These are phyloP conservation scores for Drosophila neonasuta DNA, from an alignment of 2,888 invertebrate species.

Conservation along the genomic window DNA sequence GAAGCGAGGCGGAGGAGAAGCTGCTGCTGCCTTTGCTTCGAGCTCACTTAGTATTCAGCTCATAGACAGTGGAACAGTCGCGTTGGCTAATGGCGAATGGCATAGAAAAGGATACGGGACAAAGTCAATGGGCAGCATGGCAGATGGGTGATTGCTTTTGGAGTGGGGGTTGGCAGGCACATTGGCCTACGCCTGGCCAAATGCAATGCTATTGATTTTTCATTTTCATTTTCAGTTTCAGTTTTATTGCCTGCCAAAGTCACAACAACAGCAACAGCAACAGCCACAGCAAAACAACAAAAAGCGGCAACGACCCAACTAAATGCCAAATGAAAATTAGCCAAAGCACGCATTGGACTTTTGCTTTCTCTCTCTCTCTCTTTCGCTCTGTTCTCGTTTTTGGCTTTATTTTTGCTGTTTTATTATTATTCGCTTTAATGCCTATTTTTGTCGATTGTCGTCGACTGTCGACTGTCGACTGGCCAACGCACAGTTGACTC, in stretches of 20 bases:
- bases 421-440: conserved; percentile 61
- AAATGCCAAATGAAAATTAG: conserved; percentile 66
- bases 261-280: conserved; percentile 16
- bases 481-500: conserved; percentile 24
- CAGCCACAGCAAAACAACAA: conserved; percentile 19
- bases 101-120: conserved; percentile 14
- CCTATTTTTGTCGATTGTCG: conserved; percentile 56
- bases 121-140: neutral
- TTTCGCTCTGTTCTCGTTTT: conserved; percentile 3
- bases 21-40: conserved; percentile 24
- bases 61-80: conserved; percentile 39
- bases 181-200: conserved; percentile 57
- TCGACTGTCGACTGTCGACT: conserved; percentile 31
- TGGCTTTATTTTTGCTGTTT: conserved; percentile 34
- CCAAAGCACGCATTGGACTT: conserved; percentile 60
- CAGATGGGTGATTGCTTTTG: neutral
- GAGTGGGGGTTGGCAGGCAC: conserved; percentile 15
- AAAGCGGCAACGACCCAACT: conserved; percentile 41
- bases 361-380: conserved; percentile 15
- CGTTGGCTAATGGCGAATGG: conserved; percentile 30
- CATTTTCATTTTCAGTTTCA: conserved; percentile 47
- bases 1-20: neutral
- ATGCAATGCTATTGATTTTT: conserved; percentile 76
- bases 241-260: conserved; percentile 60
- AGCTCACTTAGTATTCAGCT: conserved; percentile 69